A percentile compares a stretch with the other conserved stretches of the same genome.
phyloP scores from a whole-genome alignment of 2,888 invertebrate species.

The Agrenia bidenticulata region DNA sequence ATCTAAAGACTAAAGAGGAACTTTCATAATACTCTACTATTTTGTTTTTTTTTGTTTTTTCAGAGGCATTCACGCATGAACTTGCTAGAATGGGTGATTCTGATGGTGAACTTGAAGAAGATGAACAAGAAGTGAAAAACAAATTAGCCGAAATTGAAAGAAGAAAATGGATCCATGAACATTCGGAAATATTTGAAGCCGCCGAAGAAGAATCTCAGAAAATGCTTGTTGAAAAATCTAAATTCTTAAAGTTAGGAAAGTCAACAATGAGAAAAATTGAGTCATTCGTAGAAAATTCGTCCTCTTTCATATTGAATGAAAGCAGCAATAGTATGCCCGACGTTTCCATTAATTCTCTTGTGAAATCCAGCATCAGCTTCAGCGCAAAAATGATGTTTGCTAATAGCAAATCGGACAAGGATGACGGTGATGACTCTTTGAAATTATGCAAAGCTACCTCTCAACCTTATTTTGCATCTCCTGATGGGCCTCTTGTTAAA shows the following conservation, averaged over 20 bases:
- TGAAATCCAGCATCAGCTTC: slow-evolving; percentile 24
- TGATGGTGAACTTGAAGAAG: slow-evolving; percentile 63
- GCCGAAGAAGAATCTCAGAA: slow-evolving; percentile 43
- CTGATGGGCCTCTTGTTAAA: slow-evolving; percentile 27
- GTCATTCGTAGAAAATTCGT: slow-evolving; percentile 26
- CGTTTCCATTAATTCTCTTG: slow-evolving; percentile 18
- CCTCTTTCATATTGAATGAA: slow-evolving; percentile 16
- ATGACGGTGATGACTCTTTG: not conserved
- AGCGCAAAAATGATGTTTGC: slow-evolving; percentile 14
- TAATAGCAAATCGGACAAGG: slow-evolving; percentile 10
- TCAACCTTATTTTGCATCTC: slow-evolving; percentile 37
- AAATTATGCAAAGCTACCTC: slow-evolving; percentile 30
- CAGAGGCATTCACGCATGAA: slow-evolving; percentile 51
- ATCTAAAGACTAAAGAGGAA: too few species aligned
- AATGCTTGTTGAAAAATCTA: slow-evolving; percentile 55
- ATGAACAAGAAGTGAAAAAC: slow-evolving; percentile 74
- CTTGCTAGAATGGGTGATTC: slow-evolving; percentile 47
- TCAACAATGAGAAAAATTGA: slow-evolving; percentile 55
- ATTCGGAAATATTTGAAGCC: slow-evolving; percentile 48
- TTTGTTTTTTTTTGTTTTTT: not conserved
- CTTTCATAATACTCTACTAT: too few species aligned
- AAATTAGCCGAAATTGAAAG: slow-evolving; percentile 76
- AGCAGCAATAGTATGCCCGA: slow-evolving; percentile 24
- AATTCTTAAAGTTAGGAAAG: slow-evolving; percentile 59
- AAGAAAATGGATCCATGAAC: slow-evolving; percentile 71